Percentiles rank a stretch among this genome's conserved stretches.
Evolutionary conservation across 2,113 vertebrate genomes (phyloP).

Genomic region (Kryptolebias marmoratus): DNA sequence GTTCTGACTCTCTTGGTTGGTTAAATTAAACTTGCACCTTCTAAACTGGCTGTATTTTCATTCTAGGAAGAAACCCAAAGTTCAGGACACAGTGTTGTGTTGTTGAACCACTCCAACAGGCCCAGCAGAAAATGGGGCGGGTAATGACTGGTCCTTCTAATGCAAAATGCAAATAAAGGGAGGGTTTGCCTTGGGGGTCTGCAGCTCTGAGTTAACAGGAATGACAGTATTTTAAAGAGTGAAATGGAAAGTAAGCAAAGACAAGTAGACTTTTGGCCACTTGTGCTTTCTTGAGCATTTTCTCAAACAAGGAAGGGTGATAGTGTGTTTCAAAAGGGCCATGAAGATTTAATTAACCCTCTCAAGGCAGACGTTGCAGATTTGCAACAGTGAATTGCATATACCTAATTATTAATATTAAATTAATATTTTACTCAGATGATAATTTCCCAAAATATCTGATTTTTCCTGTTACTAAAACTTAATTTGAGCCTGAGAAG

Average conservation of each 20-base stretch:
- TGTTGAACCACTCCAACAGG: conserved; percentile 70
- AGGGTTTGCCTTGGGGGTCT: conserved; percentile 42
- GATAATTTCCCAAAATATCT: too few relatives aligned
- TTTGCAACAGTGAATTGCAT: too few relatives aligned
- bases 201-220: conserved; percentile 29
- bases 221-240: conserved; percentile 6
- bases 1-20: conserved; percentile 6
- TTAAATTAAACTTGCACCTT: conserved; percentile 39
- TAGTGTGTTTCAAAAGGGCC: too few relatives aligned
- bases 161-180: conserved; percentile 53
- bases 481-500: too few relatives aligned
- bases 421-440: too few relatives aligned
- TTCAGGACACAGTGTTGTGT: conserved; percentile 36
- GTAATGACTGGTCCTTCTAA: conserved; percentile 23
- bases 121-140: conserved; percentile 54
- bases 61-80: conserved; percentile 42
- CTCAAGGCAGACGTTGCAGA: too few relatives aligned
- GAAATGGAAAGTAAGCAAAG: conserved; percentile 7
- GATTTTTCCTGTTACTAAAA: too few relatives aligned
- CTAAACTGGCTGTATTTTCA: conserved; percentile 20
- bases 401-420: too few relatives aligned
- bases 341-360: too few relatives aligned
- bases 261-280: background rate
- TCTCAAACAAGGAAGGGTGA: background rate
- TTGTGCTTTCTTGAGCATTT: background rate